A percentile compares a stretch with the other conserved stretches of the same genome.
phyloP scores from a whole-genome alignment of 2,888 invertebrate species.

The Drosophila peninsularis region DNA sequence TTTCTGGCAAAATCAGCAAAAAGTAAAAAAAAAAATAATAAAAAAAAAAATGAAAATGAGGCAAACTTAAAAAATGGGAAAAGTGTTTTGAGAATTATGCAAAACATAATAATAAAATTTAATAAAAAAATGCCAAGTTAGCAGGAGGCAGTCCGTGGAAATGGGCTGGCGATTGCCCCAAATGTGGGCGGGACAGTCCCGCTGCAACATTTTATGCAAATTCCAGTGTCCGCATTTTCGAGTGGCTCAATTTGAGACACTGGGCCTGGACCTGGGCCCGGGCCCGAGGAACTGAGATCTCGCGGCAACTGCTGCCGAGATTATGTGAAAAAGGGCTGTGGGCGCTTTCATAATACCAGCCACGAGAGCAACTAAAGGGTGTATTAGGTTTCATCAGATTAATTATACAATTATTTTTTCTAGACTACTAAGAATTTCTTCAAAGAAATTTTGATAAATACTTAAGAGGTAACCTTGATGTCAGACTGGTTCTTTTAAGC shows the following conservation, averaged over 20 bases:
- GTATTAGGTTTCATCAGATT: too few relatives aligned
- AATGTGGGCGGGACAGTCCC: constrained; percentile 34
- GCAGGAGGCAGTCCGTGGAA: constrained; percentile 16
- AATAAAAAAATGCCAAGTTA: constrained; percentile 61
- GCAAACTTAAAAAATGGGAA: constrained; percentile 6
- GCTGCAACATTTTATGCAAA: constrained; percentile 71
- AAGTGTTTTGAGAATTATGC: constrained; percentile 65
- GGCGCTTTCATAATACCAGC: background rate
- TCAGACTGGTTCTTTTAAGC: too few relatives aligned
- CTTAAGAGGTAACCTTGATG: background rate
- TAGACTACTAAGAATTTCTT: too few relatives aligned
- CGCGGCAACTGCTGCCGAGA: constrained; percentile 14
- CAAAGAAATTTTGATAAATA: background rate
- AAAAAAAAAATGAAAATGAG: constrained; percentile 2
- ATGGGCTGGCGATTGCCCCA: constrained; percentile 45
- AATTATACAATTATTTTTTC: too few relatives aligned
- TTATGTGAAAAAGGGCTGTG: constrained; percentile 49
- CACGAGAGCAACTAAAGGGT: background rate
- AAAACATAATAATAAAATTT: constrained; percentile 76
- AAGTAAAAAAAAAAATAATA: background rate
- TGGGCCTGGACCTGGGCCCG: constrained; percentile 1
- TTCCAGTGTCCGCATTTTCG: constrained; percentile 45
- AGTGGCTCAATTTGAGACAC: constrained; percentile 23
- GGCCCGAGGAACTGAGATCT: background rate
- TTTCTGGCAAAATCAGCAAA: constrained; percentile 16